Evolutionary conservation across 2,113 vertebrate species (phyloP), one percentile per base, ranked within the genome.

Genomic region (Peromyscus leucopus): DNA sequence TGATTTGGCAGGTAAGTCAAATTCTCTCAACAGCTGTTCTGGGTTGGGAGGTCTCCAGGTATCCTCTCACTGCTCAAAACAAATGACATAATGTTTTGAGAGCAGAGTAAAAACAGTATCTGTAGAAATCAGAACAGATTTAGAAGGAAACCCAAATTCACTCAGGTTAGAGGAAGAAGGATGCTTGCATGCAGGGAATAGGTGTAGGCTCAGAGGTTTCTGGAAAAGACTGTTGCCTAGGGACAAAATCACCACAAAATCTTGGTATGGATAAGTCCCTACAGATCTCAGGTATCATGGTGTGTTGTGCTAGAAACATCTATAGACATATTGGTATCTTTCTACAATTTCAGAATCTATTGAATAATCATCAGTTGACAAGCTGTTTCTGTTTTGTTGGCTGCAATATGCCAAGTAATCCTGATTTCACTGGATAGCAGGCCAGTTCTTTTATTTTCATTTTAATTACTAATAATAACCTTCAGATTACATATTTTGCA

Each of bases 171-270:
- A 24, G 42, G n/a, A 22, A 82, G 91, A 93, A 33, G 79, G 82
- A 39, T 78, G 6, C 48, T 67, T 39, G 59, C 4, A 17, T 28
- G 63, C 48, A 75, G 48, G 65, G 57, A 17, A 95, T 61, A 93
- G n/a, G 61, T 21, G 15, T 17, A 63, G 57, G 19, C 19, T 90
- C 71, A 65, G 78, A 71, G n/a, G 65, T 91, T 95, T 88, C 86
- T 78, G 22, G 74, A 90, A 90, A 74, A 9, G 11, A 21, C 46
- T 90, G 39, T 90, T 90, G 91, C 57, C 95, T 94, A 48, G 7
- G n/a, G 82, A 74, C 33, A 84, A 96, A 96, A 78, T 74, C 48
- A 84, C 55, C 42, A 31, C 55, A 87, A 16, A 93, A 51, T 59
- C 72, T 86, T 76, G 39, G 65, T 46, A 39, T 61, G 28, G 22